Evolutionary conservation across 2,797 vertebrate genomes (phyloP), one percentile per base, ranked within the genome.

Genomic region (Zenarchopterus dispar): DNA sequence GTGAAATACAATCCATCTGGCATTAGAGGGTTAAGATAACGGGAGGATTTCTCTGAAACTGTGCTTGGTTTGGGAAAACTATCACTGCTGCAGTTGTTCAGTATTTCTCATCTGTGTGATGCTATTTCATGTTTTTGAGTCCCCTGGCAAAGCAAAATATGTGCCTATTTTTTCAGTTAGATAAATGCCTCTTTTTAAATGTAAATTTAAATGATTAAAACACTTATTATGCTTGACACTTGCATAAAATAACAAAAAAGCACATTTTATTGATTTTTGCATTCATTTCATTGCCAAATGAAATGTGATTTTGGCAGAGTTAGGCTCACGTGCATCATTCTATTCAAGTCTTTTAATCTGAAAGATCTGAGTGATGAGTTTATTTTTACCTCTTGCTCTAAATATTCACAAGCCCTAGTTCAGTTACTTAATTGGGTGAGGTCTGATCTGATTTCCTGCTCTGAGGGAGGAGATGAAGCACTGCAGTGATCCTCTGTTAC

Each of bases 321-420:
- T 53, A n/a, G 31, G 22, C 26, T 17, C 51, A 13, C n/a, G 31
- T 24, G 18, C 22, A 11, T 17, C 7, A 36, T 71, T 1, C 28
- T 41, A 10, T 36, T 23, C 47, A 46, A 22, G 50, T 64, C 42
- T 61, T 80, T 62, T 65, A 61, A 69, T 69, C 43, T 48, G 23
- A 58, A 63, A 52, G 22, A 67, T 41, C 62, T 62, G 51, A 67
- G 69, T 21, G 0, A 1, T 46, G 0, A 51, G 36, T 74, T 80
- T 89, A 85, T 87, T 85, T 91, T 87, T 86, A 88, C 48, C 48
- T 5, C 31, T 18, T 8, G 56, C 59, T 90, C 74, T 73, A 84
- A 75, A 89, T 85, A 80, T 79, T 74, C 48, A 23, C 1, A 0
- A 76, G 78, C 8, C 77, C 81, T 46, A 56, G 53, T 78, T 85